These are phyloP conservation scores for Strigamia transsilvanica DNA, from an alignment of 2,888 invertebrate species.

Conservation along the genomic window DNA sequence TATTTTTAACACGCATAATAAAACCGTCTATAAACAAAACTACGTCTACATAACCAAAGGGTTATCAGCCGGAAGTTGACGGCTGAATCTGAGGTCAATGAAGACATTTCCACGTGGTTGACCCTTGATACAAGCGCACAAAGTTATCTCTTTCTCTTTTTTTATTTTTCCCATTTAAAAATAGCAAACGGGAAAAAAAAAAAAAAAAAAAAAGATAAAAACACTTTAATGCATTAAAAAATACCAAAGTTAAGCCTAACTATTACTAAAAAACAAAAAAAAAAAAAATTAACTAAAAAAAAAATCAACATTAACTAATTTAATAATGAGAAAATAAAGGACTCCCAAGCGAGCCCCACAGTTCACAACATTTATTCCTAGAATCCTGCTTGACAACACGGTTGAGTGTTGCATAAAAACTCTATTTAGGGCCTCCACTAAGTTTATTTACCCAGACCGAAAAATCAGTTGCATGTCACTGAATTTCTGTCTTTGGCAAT, in stretches of 20 bases:
- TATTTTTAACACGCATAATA: background rate
- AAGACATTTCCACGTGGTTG: slow-evolving; percentile 16
- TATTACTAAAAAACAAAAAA: too few relatives aligned
- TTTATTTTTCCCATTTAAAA: background rate
- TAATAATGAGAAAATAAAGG: too few relatives aligned
- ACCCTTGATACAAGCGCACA: slow-evolving; percentile 7
- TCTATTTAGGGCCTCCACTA: background rate
- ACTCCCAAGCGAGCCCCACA: too few relatives aligned
- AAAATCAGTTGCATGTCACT: background rate
- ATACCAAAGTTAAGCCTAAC: too few relatives aligned
- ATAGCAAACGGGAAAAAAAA: background rate
- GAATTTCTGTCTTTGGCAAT: background rate
- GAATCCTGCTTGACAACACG: background rate
- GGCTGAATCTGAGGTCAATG: background rate
- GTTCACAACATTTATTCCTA: background rate
- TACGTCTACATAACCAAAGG: background rate
- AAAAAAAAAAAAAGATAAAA: background rate
- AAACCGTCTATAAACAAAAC: background rate
- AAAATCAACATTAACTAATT: too few relatives aligned
- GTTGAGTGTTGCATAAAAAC: background rate
- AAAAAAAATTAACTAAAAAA: too few relatives aligned
- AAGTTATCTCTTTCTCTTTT: background rate
- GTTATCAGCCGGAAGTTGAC: slow-evolving; percentile 22
- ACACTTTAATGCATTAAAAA: background rate
- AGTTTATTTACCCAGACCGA: background rate